Evolutionary conservation across 1,140 invertebrate genomes (phyloP).

Genomic region (Zaprionus lachaisei): DNA sequence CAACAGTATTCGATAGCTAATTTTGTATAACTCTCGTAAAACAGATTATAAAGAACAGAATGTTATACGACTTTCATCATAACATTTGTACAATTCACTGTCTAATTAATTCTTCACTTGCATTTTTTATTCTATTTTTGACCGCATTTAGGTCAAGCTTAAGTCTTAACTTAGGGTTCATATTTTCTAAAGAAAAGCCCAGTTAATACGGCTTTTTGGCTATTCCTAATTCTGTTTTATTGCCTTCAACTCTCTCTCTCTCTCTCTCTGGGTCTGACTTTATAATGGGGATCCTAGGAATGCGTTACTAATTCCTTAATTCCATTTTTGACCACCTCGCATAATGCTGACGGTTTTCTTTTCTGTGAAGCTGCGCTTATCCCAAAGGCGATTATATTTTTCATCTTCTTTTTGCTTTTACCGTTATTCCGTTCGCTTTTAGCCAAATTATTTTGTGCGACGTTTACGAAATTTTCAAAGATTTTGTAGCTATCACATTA

Average conservation of each 20-base stretch:
- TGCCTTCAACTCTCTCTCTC: slow-evolving; percentile 1
- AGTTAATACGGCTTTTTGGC: not conserved
- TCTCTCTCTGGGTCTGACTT: slow-evolving; percentile 11
- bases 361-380: not conserved
- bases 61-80: not conserved
- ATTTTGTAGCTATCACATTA: not conserved
- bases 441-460: slow-evolving; percentile 33
- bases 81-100: not conserved
- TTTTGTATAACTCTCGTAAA: not conserved
- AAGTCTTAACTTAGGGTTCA: not conserved
- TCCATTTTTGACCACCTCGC: slow-evolving; percentile 9
- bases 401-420: not conserved
- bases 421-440: slow-evolving; percentile 10
- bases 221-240: slow-evolving; percentile 16
- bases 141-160: not conserved
- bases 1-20: no score
- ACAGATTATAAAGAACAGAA: not conserved
- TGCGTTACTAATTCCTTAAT: slow-evolving; percentile 26
- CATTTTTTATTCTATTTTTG: not conserved
- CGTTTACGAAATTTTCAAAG: slow-evolving; percentile 10
- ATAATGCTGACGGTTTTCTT: slow-evolving; percentile 8
- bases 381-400: slow-evolving; percentile 11
- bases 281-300: slow-evolving; percentile 19
- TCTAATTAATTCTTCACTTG: not conserved
- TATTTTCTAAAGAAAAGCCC: not conserved